A percentile compares a stretch with the other conserved stretches of the same genome.
phyloP scores from a whole-genome alignment of 2,888 invertebrate genomes.

The Drosophila robusta region DNA sequence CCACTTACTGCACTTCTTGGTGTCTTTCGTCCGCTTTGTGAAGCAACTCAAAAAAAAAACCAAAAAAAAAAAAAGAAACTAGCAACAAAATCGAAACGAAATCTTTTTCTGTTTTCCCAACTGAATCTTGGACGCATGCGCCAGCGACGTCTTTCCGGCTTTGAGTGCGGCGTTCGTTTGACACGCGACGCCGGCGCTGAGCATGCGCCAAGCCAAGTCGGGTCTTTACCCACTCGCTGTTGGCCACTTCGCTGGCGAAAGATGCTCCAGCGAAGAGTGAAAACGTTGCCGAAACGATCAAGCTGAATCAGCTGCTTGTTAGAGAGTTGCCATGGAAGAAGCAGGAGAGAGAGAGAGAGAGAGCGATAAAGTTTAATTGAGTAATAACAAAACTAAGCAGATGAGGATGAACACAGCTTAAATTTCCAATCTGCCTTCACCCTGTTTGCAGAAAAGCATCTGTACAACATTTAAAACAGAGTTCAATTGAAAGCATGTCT shows the following conservation, averaged over 20 bases:
- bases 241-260: not conserved
- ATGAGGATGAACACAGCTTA: not conserved
- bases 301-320: constrained; percentile 9
- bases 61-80: constrained; percentile 28
- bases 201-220: constrained; percentile 44
- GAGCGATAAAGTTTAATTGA: constrained; percentile 1
- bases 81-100: constrained; percentile 36
- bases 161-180: constrained; percentile 72
- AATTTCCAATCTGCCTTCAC: not conserved
- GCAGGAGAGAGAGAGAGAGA: constrained; percentile 7
- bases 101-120: constrained; percentile 21
- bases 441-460: not conserved
- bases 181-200: constrained; percentile 62
- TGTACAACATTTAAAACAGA: not conserved
- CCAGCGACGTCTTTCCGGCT: constrained; percentile 70
- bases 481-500: not conserved
- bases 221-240: constrained; percentile 7
- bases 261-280: constrained; percentile 23
- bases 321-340: not conserved
- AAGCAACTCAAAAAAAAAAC: not conserved
- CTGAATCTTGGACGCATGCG: constrained; percentile 40
- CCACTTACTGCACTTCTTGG: constrained; percentile 42
- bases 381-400: not conserved
- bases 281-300: constrained; percentile 20
- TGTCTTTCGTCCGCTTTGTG: constrained; percentile 30